phyloP scores from a whole-genome alignment of 2,113 vertebrate species.

The Neotoma lepida region DNA sequence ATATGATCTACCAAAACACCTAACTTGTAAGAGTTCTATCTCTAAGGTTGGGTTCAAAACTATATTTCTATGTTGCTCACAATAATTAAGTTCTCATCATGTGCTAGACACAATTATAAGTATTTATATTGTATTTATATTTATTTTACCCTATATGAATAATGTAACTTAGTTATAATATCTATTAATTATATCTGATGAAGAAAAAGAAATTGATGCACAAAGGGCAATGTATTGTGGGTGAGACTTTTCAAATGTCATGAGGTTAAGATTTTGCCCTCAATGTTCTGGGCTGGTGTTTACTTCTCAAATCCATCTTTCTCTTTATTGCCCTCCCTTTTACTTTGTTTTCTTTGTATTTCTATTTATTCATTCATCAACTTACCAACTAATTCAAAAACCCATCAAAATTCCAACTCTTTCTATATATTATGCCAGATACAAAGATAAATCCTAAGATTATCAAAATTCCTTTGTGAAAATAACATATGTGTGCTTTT shows the following conservation, averaged over 20 bases:
- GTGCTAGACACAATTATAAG: background rate
- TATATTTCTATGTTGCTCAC: background rate
- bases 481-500: background rate
- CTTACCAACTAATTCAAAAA: background rate
- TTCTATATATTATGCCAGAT: background rate
- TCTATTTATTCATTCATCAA: background rate
- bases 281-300: background rate
- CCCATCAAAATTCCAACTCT: background rate
- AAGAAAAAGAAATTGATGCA: background rate
- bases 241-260: background rate
- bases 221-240: background rate
- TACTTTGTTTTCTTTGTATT: background rate
- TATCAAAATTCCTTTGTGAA: background rate
- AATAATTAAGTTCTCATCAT: constrained; percentile 19
- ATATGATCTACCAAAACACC: background rate
- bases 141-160: too few relatives aligned
- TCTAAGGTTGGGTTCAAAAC: background rate
- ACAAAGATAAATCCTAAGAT: background rate
- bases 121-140: too few relatives aligned
- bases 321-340: background rate
- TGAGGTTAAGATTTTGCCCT: background rate
- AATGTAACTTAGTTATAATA: background rate
- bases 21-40: background rate
- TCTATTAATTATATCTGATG: background rate
- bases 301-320: background rate